A percentile compares a stretch with the other conserved stretches of the same genome.
Evolutionary conservation across 2,797 vertebrate species (phyloP).

Genomic region (Acanthiza pusilla): DNA sequence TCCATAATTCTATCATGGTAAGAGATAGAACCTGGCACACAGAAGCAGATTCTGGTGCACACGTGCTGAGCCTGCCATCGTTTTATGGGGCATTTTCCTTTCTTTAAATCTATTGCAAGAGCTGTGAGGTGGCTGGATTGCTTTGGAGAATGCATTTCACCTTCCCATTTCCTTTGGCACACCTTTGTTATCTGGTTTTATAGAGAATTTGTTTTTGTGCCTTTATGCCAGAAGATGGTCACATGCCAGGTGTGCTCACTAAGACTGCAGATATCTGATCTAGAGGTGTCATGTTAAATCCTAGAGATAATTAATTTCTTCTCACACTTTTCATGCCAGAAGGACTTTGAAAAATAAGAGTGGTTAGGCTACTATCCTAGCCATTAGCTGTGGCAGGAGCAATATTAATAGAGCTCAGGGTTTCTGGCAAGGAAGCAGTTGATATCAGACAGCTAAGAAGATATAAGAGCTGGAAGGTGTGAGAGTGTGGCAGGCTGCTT

Average conservation of each 20-base stretch:
- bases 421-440: conserved; percentile 1
- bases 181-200: not conserved
- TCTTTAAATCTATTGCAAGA: not conserved
- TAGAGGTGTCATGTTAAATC: not conserved
- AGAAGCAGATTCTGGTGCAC: not conserved
- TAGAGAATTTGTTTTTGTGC: not conserved
- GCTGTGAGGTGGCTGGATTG: not conserved
- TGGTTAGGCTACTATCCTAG: not conserved
- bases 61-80: not conserved
- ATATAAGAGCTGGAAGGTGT: not conserved
- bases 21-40: not conserved
- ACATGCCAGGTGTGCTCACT: not conserved
- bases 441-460: not conserved
- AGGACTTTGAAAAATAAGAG: not conserved
- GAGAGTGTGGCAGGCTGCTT: not conserved
- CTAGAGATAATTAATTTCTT: not conserved
- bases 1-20: not conserved
- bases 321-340: not conserved
- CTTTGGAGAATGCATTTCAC: not conserved
- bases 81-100: not conserved
- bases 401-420: not conserved
- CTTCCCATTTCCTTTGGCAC: not conserved
- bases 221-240: not conserved
- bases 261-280: not conserved
- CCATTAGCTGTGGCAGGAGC: not conserved